These are phyloP conservation scores for Erebia epiphron DNA, from an alignment of 2,888 invertebrate species.

Conservation along the genomic window DNA sequence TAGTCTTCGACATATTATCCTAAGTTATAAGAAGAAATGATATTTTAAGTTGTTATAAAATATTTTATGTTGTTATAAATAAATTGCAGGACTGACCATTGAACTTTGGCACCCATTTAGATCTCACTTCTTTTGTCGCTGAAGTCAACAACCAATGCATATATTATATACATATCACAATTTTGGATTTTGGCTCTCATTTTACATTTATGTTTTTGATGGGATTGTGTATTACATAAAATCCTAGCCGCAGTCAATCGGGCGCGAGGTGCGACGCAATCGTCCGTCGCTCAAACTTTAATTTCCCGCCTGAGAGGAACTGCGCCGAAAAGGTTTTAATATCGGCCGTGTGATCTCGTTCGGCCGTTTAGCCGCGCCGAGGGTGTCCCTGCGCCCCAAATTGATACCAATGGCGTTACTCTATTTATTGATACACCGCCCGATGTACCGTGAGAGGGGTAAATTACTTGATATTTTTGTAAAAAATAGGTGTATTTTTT, in stretches of 20 bases:
- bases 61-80: too few relatives aligned
- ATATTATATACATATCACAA: too few relatives aligned
- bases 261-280: neutral
- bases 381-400: neutral
- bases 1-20: too few relatives aligned
- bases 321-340: neutral
- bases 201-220: too few relatives aligned
- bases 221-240: neutral
- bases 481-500: neutral
- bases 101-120: too few relatives aligned
- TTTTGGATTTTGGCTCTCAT: too few relatives aligned
- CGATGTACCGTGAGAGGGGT: neutral
- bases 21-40: too few relatives aligned
- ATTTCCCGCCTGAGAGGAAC: constrained; percentile 10
- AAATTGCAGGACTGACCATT: too few relatives aligned
- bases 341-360: neutral
- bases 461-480: neutral
- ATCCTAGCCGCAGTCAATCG: neutral
- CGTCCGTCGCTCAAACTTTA: neutral
- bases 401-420: neutral
- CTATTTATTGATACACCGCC: constrained; percentile 1
- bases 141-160: too few relatives aligned
- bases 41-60: too few relatives aligned
- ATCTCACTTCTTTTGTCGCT: too few relatives aligned
- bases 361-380: neutral